A percentile compares a stretch with the other conserved stretches of the same genome.
Evolutionary conservation across 2,888 invertebrate species (phyloP).

Genomic region (Synergus gifuensis): DNA sequence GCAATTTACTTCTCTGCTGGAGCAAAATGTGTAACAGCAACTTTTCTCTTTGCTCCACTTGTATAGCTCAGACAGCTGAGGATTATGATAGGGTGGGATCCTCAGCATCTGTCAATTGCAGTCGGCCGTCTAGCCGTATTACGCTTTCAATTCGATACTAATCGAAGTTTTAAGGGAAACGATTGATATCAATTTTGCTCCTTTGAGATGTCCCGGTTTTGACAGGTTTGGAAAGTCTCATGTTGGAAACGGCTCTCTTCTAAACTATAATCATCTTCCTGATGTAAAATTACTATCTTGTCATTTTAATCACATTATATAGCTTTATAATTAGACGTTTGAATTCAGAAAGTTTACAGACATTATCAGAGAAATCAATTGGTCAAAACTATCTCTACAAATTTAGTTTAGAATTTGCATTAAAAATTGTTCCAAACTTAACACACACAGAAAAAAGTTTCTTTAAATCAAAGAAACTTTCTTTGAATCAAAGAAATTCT

Average conservation of each 20-base stretch:
- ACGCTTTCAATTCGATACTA: slow-evolving; percentile 26
- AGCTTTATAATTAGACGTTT: background rate
- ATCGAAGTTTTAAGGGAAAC: slow-evolving; percentile 26
- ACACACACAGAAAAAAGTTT: too few relatives aligned
- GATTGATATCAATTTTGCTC: slow-evolving; percentile 27
- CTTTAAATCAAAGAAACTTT: too few relatives aligned
- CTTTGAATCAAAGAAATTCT: too few relatives aligned
- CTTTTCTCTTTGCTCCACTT: slow-evolving; percentile 42
- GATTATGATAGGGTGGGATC: slow-evolving; percentile 27
- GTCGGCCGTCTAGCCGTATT: slow-evolving; percentile 26
- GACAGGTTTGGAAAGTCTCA: slow-evolving; percentile 12
- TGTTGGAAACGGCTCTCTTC: background rate
- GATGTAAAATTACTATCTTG: background rate
- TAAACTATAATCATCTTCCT: background rate
- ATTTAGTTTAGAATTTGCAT: background rate
- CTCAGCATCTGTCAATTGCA: slow-evolving; percentile 33
- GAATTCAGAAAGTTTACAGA: background rate
- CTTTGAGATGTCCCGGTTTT: slow-evolving; percentile 16
- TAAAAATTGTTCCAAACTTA: too few relatives aligned
- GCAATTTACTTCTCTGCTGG: slow-evolving; percentile 31
- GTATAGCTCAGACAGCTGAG: slow-evolving; percentile 16
- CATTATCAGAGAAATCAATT: background rate
- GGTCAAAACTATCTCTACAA: too few relatives aligned
- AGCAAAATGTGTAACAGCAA: slow-evolving; percentile 40
- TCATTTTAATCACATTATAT: background rate